Evolutionary conservation across 1,140 invertebrate species (phyloP).

Genomic region (Amyelois transitella): DNA sequence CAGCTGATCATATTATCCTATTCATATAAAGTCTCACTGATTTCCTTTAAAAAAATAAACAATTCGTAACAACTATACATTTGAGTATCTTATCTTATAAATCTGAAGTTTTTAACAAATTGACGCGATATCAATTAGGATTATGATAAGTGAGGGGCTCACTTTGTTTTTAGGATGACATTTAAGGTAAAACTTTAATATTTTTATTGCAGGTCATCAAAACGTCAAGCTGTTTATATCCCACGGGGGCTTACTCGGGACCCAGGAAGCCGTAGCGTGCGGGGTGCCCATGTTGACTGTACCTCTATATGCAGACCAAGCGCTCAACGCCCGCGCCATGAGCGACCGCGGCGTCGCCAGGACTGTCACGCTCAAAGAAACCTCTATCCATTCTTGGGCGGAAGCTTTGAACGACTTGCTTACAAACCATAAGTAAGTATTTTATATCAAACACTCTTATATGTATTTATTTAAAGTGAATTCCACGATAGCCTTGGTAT

Average conservation of each 20-base stretch:
- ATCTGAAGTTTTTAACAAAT: no score
- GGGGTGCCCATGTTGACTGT: constrained; percentile 74
- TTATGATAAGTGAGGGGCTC: no score
- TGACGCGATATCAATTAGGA: no score
- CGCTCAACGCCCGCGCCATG: constrained; percentile 63
- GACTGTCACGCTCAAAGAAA: constrained; percentile 42
- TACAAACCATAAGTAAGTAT: constrained; percentile 53
- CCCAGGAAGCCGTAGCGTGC: constrained; percentile 75
- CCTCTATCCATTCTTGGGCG: constrained; percentile 46
- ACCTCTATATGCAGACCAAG: constrained; percentile 80
- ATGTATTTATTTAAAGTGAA: no score
- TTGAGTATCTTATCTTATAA: no score
- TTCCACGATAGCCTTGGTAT: no score
- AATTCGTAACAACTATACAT: no score
- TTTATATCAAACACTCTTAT: constrained; percentile 1
- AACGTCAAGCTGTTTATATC: constrained; percentile 75
- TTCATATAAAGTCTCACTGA: no score
- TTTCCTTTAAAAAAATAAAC: no score
- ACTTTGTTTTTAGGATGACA: not conserved
- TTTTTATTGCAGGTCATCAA: constrained; percentile 58
- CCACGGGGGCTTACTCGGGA: constrained; percentile 77
- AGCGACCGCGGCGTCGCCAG: constrained; percentile 54
- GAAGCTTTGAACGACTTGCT: constrained; percentile 54
- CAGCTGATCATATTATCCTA: no score
- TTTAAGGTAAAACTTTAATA: not conserved